Conservation (phyloP, 1,140 invertebrate species). For the Manduca sexta region DNA sequence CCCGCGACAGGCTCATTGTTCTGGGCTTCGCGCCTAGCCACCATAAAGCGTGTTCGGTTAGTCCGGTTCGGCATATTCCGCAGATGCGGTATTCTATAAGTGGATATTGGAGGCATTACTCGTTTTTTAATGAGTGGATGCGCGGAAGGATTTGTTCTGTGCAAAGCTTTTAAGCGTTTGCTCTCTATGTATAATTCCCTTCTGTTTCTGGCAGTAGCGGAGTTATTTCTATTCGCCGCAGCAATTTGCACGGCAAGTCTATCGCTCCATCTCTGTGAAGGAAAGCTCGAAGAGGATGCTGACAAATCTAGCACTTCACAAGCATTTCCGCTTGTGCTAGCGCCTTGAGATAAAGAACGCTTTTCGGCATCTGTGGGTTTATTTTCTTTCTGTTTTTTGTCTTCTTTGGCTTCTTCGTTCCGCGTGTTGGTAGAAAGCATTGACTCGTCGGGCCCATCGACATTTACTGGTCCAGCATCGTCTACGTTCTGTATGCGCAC, state of each 20-base stretch:
- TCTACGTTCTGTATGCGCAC: constrained; percentile 54
- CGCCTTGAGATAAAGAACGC: constrained; percentile 7
- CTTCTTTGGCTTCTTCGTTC: not conserved
- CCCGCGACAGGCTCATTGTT: constrained; percentile 36
- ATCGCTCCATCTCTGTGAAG: constrained; percentile 48
- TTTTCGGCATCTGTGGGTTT: not conserved
- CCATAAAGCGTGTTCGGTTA: constrained; percentile 9
- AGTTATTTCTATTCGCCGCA: constrained; percentile 61
- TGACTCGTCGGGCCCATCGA: constrained; percentile 47
- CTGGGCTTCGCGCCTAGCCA: constrained; percentile 17
- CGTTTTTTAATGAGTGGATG: constrained; percentile 55
- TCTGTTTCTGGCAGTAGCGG: constrained; percentile 54
- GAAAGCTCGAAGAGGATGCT: constrained; percentile 13
- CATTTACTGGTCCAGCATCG: constrained; percentile 48
- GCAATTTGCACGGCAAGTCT: constrained; percentile 64
- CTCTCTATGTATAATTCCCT: constrained; percentile 57
- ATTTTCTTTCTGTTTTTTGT: not conserved
- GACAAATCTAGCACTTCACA: constrained; percentile 2
- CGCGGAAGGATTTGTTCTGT: constrained; percentile 56
- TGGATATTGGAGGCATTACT: constrained; percentile 40
- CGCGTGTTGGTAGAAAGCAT: constrained; percentile 7
- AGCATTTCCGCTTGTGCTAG: not conserved
- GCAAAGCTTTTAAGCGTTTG: constrained; percentile 53
- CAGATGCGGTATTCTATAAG: constrained; percentile 53
- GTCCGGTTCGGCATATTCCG: constrained; percentile 31